Percentiles rank a stretch among this genome's conserved stretches.
Conservation (phyloP, 2,888 invertebrate genomes). For the Nomada fucata region DNA sequence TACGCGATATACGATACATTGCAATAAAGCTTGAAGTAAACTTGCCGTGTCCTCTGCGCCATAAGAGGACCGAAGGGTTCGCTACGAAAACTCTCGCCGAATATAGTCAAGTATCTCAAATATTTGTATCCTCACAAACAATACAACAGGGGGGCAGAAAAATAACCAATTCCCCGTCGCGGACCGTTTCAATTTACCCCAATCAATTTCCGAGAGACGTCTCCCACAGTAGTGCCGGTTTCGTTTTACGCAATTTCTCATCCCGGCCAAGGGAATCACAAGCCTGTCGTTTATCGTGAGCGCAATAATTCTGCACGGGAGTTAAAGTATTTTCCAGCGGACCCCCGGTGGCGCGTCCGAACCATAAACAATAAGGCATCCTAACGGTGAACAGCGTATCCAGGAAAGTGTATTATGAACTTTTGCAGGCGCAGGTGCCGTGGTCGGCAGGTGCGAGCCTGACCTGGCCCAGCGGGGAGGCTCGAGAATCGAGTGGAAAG, state of each 20-base stretch:
- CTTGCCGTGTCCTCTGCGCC: too few relatives aligned
- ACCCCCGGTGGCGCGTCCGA: conserved; percentile 12
- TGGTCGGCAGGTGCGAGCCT: conserved; percentile 62
- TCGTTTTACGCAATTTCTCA: conserved; percentile 20
- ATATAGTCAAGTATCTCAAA: too few relatives aligned
- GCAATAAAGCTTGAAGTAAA: too few relatives aligned
- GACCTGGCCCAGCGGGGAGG: conserved; percentile 58
- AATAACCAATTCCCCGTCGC: too few relatives aligned
- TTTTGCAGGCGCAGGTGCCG: conserved; percentile 65
- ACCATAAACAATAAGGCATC: conserved; percentile 54
- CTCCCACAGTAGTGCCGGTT: not conserved
- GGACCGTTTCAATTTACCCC: not conserved
- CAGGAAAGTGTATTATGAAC: conserved; percentile 63
- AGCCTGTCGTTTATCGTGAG: conserved; percentile 31
- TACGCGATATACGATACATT: too few relatives aligned
- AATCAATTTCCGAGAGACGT: not conserved
- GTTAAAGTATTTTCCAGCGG: conserved; percentile 11
- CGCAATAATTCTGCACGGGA: conserved; percentile 14
- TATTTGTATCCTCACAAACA: too few relatives aligned
- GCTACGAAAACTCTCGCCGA: too few relatives aligned
- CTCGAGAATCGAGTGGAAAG: conserved; percentile 53
- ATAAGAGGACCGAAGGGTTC: too few relatives aligned
- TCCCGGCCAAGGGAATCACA: not conserved
- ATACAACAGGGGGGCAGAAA: too few relatives aligned
- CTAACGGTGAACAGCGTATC: conserved; percentile 56